A percentile compares a stretch with the other conserved stretches of the same genome.
Conservation (phyloP, 2,797 vertebrate genomes). For the Knipowitschia caucasica region DNA sequence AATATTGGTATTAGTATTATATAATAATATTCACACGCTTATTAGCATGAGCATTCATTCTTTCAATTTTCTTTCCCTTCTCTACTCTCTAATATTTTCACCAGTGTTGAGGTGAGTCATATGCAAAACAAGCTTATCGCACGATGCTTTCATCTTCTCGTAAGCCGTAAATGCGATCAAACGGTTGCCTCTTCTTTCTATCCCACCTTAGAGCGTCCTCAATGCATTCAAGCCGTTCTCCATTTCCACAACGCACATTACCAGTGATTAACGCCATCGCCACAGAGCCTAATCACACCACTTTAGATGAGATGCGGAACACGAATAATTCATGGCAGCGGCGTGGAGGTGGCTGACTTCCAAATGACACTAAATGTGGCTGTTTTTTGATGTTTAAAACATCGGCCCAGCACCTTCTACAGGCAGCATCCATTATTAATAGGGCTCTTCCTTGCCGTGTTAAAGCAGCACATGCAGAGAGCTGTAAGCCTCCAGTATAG, state of each 20-base stretch:
- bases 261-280: constrained; percentile 43
- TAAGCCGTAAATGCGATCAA: constrained; percentile 37
- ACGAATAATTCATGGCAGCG: constrained; percentile 52
- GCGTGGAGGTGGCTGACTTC: constrained; percentile 32
- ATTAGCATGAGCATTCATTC: no score
- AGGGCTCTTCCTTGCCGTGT: constrained; percentile 40
- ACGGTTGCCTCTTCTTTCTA: constrained; percentile 25
- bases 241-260: constrained; percentile 28
- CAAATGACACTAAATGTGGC: constrained; percentile 52
- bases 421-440: constrained; percentile 62
- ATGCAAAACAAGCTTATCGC: constrained; percentile 5
- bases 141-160: constrained; percentile 27
- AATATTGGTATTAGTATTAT: no score
- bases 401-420: constrained; percentile 49
- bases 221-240: constrained; percentile 32
- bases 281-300: constrained; percentile 40
- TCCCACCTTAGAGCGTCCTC: constrained; percentile 17
- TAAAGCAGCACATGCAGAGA: constrained; percentile 41
- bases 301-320: constrained; percentile 36
- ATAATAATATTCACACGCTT: no score
- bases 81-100: not conserved
- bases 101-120: not conserved
- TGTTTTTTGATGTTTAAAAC: constrained; percentile 61
- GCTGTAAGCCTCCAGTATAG: constrained; percentile 18
- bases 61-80: not conserved